Conservation (phyloP, 2,113 vertebrate genomes). For the Colius striatus region DNA sequence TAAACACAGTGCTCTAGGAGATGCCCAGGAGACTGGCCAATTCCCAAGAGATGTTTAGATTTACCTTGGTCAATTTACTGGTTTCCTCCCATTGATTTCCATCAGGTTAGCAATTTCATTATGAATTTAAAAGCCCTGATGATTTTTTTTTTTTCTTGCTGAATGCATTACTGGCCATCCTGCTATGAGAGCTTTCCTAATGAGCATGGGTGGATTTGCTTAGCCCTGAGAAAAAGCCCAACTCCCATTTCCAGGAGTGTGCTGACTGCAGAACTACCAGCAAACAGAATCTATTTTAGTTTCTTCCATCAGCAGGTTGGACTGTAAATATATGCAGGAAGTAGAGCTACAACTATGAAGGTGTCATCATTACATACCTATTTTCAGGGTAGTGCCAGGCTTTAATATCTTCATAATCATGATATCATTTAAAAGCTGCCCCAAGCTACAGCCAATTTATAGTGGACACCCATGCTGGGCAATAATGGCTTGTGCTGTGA, state of each 20-base stretch:
- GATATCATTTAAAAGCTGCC: slow-evolving; percentile 63
- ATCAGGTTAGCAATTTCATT: neutral
- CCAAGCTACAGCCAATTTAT: slow-evolving; percentile 65
- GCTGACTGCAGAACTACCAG: neutral
- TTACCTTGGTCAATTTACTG: neutral
- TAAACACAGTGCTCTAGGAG: neutral
- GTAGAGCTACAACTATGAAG: neutral
- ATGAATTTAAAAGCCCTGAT: neutral
- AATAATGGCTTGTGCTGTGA: slow-evolving; percentile 59
- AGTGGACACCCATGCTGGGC: slow-evolving; percentile 53
- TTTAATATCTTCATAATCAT: slow-evolving; percentile 72
- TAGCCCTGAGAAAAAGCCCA: neutral
- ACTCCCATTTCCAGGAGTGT: neutral
- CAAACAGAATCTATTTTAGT: neutral
- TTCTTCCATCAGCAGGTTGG: slow-evolving; percentile 33
- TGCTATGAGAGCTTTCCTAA: neutral
- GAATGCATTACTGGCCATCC: neutral
- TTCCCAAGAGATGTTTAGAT: neutral
- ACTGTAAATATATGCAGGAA: slow-evolving; percentile 22
- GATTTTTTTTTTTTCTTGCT: neutral
- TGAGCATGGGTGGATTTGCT: neutral
- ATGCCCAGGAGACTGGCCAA: neutral
- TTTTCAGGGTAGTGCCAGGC: neutral
- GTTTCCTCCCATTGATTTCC: neutral
- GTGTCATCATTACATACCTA: neutral